These are phyloP conservation scores for Heliconius hortense DNA, from an alignment of 2,888 invertebrate genomes.

Conservation along the genomic window DNA sequence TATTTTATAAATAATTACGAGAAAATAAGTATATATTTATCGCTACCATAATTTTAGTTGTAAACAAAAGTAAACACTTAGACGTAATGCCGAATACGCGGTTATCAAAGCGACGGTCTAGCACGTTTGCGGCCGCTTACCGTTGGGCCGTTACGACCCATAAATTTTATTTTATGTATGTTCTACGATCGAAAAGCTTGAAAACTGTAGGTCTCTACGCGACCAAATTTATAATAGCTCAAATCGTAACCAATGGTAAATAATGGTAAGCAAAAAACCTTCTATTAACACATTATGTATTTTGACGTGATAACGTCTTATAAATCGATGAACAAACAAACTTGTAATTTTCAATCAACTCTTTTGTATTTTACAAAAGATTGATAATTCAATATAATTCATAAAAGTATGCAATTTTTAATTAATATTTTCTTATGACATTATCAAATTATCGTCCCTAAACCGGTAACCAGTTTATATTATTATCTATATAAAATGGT, in stretches of 20 bases:
- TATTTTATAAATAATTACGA: no score
- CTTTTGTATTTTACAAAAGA: no score
- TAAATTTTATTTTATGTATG: constrained; percentile 72
- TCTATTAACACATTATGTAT: not conserved
- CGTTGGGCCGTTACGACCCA: constrained; percentile 69
- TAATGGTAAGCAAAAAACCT: constrained; percentile 11
- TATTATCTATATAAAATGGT: no score
- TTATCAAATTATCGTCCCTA: no score
- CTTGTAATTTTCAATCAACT: no score
- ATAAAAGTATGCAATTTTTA: no score
- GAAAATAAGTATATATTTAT: not conserved
- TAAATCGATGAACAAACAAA: no score
- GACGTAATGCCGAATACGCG: constrained; percentile 61
- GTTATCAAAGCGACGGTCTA: constrained; percentile 63
- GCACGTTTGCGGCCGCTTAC: constrained; percentile 67
- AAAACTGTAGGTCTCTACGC: constrained; percentile 46
- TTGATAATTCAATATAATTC: no score
- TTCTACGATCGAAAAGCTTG: constrained; percentile 50
- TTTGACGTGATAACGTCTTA: not conserved
- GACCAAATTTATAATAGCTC: constrained; percentile 42
- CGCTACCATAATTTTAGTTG: not conserved
- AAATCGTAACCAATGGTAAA: constrained; percentile 25
- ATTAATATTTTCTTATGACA: no score
- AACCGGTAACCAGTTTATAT: no score
- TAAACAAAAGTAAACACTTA: constrained; percentile 26